Conservation (phyloP, 2,113 vertebrate genomes). For the Cranoglanis bouderius region DNA sequence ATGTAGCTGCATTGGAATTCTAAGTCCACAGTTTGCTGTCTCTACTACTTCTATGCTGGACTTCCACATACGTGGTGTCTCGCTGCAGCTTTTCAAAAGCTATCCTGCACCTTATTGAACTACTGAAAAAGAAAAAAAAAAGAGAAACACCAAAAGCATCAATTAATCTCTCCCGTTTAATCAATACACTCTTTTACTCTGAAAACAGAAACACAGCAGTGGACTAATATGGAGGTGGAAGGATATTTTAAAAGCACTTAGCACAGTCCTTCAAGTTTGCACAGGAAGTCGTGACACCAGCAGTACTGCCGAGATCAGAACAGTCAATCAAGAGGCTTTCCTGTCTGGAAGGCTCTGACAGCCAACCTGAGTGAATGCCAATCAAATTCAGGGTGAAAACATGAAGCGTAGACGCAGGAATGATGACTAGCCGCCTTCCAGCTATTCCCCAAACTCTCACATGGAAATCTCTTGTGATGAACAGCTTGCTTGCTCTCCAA, state of each 20-base stretch:
- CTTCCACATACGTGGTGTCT: not conserved
- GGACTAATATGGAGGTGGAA: not conserved
- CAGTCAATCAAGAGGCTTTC: not conserved
- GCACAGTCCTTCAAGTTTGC: not conserved
- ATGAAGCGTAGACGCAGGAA: not conserved
- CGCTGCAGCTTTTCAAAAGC: not conserved
- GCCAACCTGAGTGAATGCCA: not conserved
- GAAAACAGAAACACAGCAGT: not conserved
- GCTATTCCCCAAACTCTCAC: not conserved
- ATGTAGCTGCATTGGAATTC: not conserved
- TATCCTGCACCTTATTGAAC: not conserved
- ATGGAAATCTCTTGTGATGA: conserved; percentile 6
- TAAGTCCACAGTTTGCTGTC: not conserved
- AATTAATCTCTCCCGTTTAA: not conserved
- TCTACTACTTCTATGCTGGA: not conserved
- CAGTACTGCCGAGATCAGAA: not conserved
- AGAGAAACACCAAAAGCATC: not conserved
- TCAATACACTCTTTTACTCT: not conserved
- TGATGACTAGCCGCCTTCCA: not conserved
- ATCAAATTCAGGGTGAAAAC: not conserved
- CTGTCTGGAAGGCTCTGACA: not conserved
- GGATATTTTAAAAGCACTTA: not conserved
- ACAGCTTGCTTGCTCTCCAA: not conserved
- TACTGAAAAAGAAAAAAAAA: not conserved
- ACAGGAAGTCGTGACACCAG: not conserved